phyloP scores from a whole-genome alignment of 1,140 invertebrate genomes.

The Berghia stephanieae region DNA sequence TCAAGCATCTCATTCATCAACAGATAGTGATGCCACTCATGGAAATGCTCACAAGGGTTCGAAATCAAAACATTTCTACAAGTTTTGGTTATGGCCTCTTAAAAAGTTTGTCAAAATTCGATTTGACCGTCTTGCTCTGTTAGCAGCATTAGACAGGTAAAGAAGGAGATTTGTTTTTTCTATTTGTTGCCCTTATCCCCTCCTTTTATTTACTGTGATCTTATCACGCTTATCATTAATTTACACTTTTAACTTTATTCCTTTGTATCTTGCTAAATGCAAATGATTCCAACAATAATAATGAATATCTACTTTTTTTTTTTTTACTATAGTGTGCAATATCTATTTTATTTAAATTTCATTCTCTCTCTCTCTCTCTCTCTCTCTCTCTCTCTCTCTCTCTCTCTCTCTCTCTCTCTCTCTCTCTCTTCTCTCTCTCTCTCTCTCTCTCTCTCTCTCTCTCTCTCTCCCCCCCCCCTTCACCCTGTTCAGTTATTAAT shows the following conservation, averaged over 20 bases:
- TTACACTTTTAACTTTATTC: background rate
- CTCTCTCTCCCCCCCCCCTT: no score
- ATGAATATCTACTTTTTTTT: conserved; percentile 1
- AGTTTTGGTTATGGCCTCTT: conserved; percentile 78
- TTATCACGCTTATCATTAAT: background rate
- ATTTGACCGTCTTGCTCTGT: conserved; percentile 89
- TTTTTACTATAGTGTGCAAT: conserved; percentile 5
- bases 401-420: no score
- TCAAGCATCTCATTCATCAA: conserved; percentile 43
- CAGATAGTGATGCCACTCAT: conserved; percentile 56
- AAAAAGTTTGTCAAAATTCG: conserved; percentile 73
- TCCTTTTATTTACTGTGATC: background rate
- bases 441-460: no score
- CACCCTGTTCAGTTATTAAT: no score
- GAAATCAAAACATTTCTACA: conserved; percentile 82
- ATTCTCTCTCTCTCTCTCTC: no score
- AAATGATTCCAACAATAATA: background rate
- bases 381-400: no score
- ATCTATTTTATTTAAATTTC: no score
- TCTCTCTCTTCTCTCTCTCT: no score
- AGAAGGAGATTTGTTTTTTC: conserved; percentile 5
- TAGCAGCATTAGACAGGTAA: conserved; percentile 87
- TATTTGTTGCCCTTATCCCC: background rate
- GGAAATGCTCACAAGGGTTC: conserved; percentile 65
- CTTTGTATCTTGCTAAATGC: background rate